Base-by-base conservation (phyloP, 2,888 invertebrate species). In the Cynaeus angustus region DNA sequence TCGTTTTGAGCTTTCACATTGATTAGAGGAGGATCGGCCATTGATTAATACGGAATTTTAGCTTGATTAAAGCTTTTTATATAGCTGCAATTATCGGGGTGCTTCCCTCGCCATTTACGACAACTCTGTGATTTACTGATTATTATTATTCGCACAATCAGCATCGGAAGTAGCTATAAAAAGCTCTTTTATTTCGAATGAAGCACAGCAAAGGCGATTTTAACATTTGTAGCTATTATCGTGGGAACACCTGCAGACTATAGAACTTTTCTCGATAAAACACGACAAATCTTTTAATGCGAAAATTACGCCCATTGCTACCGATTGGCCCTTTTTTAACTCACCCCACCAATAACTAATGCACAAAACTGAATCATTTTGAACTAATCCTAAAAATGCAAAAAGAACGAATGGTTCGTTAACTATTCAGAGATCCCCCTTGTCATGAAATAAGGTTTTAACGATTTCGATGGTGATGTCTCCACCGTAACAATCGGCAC, bases 41-140 rank as follows among this genome's bases (percentile, higher is more conserved):
- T 69, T 69, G 69, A 69, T 69, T 48, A 59, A 66, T 43, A 12
- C 59, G 3, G 37, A 52, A 53, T 66, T 70, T 66, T 50, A 65
- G 66, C 53, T 53, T 70, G 59, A 70, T 70, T 70, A 66, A 70
- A 46, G 28, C 21, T n/a, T 66, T 66, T 56, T 66, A 66, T 66
- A 65, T 41, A 14, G 62, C 52, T 43, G 41, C 50, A 65, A 53
- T 66, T 56, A 66, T 56, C 56, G 46, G 46, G 43, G 45, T 26
- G 45, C 38, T 66, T 56, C 56, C 56, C 56, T 46, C 43, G 9
- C 28, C 26, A 41, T 26, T 41, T 10, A 30, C 45, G 46, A 46
- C 59, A 46, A 59, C 12, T 38, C 48, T 12, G 12, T 21, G 62
- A 62, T 62, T 62, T 50, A 62, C 48, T 50, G 52, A 64, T 64